phyloP scores from a whole-genome alignment of 2,797 vertebrate genomes.

The Gastrophryne carolinensis region DNA sequence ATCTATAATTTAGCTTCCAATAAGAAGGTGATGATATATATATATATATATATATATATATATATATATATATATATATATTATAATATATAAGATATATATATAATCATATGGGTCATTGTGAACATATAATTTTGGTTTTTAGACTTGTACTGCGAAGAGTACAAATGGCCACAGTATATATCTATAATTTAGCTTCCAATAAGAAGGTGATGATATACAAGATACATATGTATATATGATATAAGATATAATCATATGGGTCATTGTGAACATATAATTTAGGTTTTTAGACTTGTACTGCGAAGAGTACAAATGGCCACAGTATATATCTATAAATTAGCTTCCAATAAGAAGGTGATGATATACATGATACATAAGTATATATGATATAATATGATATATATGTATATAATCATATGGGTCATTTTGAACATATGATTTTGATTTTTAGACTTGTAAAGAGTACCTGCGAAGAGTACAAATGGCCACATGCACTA shows the following conservation, averaged over 20 bases:
- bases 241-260: constrained; percentile 12
- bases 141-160: neutral
- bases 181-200: constrained; percentile 26
- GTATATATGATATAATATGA: neutral
- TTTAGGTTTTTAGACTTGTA: neutral
- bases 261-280: neutral
- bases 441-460: neutral
- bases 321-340: constrained; percentile 30
- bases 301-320: neutral
- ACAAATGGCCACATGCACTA: too few species aligned
- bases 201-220: neutral
- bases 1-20: constrained; percentile 31
- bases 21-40: neutral
- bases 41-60: too few species aligned
- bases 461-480: neutral
- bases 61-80: too few species aligned
- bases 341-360: constrained; percentile 10
- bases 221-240: neutral
- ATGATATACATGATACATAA: neutral
- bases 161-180: too few species aligned
- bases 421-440: neutral
- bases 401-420: too few species aligned
- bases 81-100: too few species aligned
- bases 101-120: neutral
- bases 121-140: neutral